phyloP scores from a whole-genome alignment of 2,797 vertebrate species.

The Platyrinchus mystaceus region DNA sequence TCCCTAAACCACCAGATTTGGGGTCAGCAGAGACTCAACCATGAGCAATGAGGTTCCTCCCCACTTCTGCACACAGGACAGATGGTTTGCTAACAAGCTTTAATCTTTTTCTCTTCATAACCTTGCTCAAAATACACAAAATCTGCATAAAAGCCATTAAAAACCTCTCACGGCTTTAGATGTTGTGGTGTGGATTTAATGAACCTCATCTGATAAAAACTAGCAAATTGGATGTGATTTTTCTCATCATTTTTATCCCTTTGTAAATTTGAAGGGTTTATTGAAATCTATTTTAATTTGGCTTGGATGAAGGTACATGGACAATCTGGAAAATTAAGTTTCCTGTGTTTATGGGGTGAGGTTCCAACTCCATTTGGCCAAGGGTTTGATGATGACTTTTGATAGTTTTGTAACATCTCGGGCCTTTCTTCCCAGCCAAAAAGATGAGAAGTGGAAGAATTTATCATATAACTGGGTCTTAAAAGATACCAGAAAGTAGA shows the following conservation, averaged over 20 bases:
- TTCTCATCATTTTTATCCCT: not conserved
- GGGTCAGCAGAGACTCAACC: not conserved
- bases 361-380: not conserved
- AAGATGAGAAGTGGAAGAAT: not conserved
- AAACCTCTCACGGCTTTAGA: not conserved
- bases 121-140: not conserved
- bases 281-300: not conserved
- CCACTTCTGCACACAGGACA: accelerated
- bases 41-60: not conserved
- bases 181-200: not conserved
- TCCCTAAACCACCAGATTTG: not conserved
- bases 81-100: not conserved
- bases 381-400: not conserved
- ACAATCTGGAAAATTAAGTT: not conserved
- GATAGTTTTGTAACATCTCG: not conserved
- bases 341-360: not conserved
- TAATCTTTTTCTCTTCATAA: not conserved
- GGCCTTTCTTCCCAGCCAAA: not conserved
- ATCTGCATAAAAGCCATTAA: not conserved
- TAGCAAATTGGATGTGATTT: not conserved
- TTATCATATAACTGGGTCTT: not conserved
- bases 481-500: not conserved
- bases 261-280: not conserved
- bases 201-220: not conserved
- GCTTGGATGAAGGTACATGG: not conserved